Conservation (phyloP, 2,888 invertebrate genomes). For the Lithophane leautieri region DNA sequence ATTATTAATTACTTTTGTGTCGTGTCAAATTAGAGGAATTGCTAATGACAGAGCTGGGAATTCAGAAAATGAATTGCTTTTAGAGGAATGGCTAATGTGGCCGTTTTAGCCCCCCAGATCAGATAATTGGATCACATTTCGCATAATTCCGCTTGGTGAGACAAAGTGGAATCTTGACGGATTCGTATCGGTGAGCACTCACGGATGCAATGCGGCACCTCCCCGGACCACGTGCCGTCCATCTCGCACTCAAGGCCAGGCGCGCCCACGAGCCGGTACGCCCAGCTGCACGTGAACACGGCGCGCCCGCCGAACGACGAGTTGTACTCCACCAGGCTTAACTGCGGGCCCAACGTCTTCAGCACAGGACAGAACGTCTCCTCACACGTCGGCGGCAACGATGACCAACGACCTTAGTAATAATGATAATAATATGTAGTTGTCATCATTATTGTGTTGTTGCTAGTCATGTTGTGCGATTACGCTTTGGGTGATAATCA, state of each 20-base stretch:
- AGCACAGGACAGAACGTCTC: slow-evolving; percentile 94
- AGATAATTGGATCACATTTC: not conserved
- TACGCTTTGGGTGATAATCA: too few species aligned
- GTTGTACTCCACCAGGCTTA: slow-evolving; percentile 94
- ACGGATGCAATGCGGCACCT: slow-evolving; percentile 94
- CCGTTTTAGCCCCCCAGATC: too few species aligned
- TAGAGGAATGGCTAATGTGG: too few species aligned
- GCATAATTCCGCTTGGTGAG: not conserved
- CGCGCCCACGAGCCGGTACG: slow-evolving; percentile 94
- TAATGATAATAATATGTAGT: too few species aligned
- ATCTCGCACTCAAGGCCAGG: slow-evolving; percentile 95
- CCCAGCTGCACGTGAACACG: slow-evolving; percentile 96
- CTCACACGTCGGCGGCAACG: slow-evolving; percentile 93
- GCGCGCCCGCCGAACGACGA: slow-evolving; percentile 95
- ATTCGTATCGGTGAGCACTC: slow-evolving; percentile 71
- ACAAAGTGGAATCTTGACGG: not conserved
- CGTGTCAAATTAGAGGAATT: too few species aligned
- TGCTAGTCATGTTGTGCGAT: too few species aligned
- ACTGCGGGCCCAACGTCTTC: slow-evolving; percentile 92
- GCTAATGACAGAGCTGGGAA: too few species aligned
- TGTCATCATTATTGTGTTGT: too few species aligned
- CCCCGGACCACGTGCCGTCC: slow-evolving; percentile 95
- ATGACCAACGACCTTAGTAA: slow-evolving; percentile 93
- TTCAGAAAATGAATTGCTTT: too few species aligned
- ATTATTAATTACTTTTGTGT: too few species aligned